Evolutionary conservation across 2,113 vertebrate genomes (phyloP), one percentile per base, ranked within the genome.

Genomic region (Lutjanus erythropterus): DNA sequence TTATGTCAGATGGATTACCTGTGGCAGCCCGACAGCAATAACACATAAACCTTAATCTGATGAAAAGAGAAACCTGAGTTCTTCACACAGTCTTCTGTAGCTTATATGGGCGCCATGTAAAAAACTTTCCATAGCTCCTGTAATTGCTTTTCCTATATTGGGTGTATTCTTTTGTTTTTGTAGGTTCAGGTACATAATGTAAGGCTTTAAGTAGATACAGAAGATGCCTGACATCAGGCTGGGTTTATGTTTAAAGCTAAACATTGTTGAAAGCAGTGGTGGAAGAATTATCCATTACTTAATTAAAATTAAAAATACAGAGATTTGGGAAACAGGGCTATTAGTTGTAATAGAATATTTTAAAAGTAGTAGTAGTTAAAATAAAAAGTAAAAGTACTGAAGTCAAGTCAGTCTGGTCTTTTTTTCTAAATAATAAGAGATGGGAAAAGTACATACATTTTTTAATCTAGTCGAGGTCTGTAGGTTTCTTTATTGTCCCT

Each of bases 1-100:
- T 86, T 65, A 75, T 86, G 72, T 86, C 75, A 77, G 46, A 67
- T 73, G 80, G 55, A 79, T 83, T 80, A 80, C 50, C 44, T 50
- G 61, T 50, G 59, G 82, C 82, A 62, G 37, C 21, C 42, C 49
- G 5, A 73, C 65, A 37, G 52, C 76, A 76, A 87, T 68, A 76
- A 80, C 62, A 78, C 27, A 55, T 80, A 58, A 49, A 83, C 47
- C 33, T 75, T 68, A 44, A 77, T 76, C 35, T 68, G 50, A 74
- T 70, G 72, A 70, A 64, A 89, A 74, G 77, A 31, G 66, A 81
- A 68, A 83, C 49, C 11, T 66, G 14, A 47, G 29, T 61, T 77
- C 27, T 64, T 79, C 44, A 72, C 39, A 66, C 60, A 53, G 76
- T 60, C 66, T 72, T 41, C 52, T 50, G 65, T 70, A 31, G 60